Percentiles rank a stretch among this genome's conserved stretches.
phyloP scores from a whole-genome alignment of 2,113 vertebrate genomes.

The Etheostoma cragini region DNA sequence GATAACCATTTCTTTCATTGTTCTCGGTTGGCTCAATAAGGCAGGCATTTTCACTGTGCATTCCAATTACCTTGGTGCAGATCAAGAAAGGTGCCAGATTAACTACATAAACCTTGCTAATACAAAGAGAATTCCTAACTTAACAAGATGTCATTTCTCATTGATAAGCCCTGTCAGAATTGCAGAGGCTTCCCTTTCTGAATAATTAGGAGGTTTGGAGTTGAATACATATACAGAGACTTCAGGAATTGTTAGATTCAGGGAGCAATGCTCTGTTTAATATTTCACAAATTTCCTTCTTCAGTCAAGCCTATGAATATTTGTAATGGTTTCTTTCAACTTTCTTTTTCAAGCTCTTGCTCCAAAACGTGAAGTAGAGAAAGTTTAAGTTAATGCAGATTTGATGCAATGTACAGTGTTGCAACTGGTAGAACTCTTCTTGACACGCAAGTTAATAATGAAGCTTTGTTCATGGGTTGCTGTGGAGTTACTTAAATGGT shows the following conservation, averaged over 20 bases:
- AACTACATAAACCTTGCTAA: constrained; percentile 83
- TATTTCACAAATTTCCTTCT: constrained; percentile 74
- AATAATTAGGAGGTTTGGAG: constrained; percentile 81
- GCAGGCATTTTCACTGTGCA: constrained; percentile 70
- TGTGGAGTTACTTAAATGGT: constrained; percentile 17
- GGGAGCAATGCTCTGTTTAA: constrained; percentile 72
- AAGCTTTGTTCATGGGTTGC: background rate
- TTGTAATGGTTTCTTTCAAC: constrained; percentile 72
- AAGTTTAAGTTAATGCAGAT: constrained; percentile 55
- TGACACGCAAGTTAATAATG: constrained; percentile 29
- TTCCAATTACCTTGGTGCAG: constrained; percentile 81
- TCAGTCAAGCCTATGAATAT: constrained; percentile 66
- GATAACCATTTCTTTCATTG: constrained; percentile 83
- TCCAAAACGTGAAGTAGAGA: constrained; percentile 45
- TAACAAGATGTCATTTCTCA: constrained; percentile 84
- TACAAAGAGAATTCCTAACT: constrained; percentile 87
- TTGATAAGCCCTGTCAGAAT: constrained; percentile 78
- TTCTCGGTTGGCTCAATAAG: constrained; percentile 74
- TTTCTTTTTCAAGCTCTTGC: constrained; percentile 52
- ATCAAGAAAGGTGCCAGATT: constrained; percentile 84
- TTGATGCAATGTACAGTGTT: constrained; percentile 26
- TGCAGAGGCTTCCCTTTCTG: constrained; percentile 65
- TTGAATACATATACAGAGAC: constrained; percentile 76
- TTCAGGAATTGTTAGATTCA: constrained; percentile 70
- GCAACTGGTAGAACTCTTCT: constrained; percentile 31